These are phyloP conservation scores for Amblyopsis hoosieri DNA, from an alignment of 2,797 vertebrate species.

Conservation along the genomic window DNA sequence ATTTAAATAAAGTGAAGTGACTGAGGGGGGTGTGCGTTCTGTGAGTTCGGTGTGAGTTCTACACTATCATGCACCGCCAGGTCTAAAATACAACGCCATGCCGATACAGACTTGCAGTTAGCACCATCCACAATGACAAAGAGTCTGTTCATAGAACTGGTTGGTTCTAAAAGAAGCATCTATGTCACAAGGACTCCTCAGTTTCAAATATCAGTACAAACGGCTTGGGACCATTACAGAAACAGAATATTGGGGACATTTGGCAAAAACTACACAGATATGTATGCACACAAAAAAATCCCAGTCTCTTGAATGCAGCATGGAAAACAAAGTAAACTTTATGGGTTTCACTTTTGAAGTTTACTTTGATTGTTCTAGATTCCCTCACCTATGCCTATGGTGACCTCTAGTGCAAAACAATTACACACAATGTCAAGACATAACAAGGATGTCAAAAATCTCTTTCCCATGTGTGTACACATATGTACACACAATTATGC, in stretches of 20 bases:
- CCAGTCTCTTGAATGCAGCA: not conserved
- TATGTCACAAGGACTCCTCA: slow-evolving; percentile 9
- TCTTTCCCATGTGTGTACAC: not conserved
- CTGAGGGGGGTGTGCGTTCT: not conserved
- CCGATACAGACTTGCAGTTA: slow-evolving; percentile 5
- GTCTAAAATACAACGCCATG: slow-evolving; percentile 3
- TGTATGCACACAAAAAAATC: no score
- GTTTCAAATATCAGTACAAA: slow-evolving; percentile 9
- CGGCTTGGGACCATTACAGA: not conserved
- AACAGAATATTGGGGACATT: slow-evolving; percentile 1
- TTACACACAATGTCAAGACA: slow-evolving; percentile 45
- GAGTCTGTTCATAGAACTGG: slow-evolving; percentile 5
- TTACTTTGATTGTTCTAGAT: slow-evolving; percentile 4
- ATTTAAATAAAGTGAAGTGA: slow-evolving; percentile 62
- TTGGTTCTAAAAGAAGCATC: slow-evolving; percentile 1
- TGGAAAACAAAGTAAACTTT: not conserved
- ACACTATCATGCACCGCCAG: slow-evolving; percentile 1
- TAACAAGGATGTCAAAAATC: slow-evolving; percentile 29
- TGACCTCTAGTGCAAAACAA: slow-evolving; percentile 30
- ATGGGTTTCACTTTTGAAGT: slow-evolving; percentile 1
- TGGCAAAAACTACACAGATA: slow-evolving; percentile 18
- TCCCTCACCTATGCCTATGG: not conserved
- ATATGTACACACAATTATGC: not conserved
- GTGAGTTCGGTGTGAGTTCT: not conserved
- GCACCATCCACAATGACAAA: slow-evolving; percentile 17